Evolutionary conservation across 2,113 vertebrate genomes (phyloP), one percentile per base, ranked within the genome.

Genomic region (Phalacrocorax carbo): DNA sequence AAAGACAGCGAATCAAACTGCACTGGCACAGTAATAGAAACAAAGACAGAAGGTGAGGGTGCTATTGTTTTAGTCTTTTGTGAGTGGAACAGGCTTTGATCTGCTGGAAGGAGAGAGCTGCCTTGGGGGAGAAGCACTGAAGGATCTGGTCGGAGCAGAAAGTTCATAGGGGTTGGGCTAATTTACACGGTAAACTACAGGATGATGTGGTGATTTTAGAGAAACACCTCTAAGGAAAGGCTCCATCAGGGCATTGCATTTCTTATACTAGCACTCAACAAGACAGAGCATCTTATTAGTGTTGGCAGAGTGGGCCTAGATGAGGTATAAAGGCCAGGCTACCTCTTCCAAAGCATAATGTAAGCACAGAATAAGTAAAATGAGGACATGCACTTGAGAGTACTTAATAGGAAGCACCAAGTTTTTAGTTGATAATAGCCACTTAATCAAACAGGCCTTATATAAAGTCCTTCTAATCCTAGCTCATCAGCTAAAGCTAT

Each of bases 401-500:
- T 27, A 36, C 89, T 85, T 97, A 91, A 94, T 69, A 55, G 84
- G 82, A 94, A 96, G 90, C 93, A 91, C 84, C 78, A 93, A 91
- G 85, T 91, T 97, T 96, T 91, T 11, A 58, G 66, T 60, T 90
- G 86, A 54, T 90, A 91, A 94, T 83, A 95, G 82, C 84, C 91
- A 97, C 82, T 95, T 96, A 97, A 97, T 94, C 93, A 95, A 96
- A 93, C 66, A 95, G 18, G 66, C 84, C 83, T 94, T 94, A 29
- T 62, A 78, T 73, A 95, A 93, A 96, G 62, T 77, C 91, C 75
- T 94, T 79, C 82, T 95, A 93, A 89, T 90, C 75, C 86, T 85
- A 70, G 73, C 91, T 91, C 93, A 82, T 87, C 93, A 94, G 88
- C 73, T 61, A 79, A 69, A 95, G 54, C 49, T 34, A 1, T 85